These are phyloP conservation scores for Drosophila sp. DNA, from an alignment of 1,140 invertebrate species.

Conservation along the genomic window DNA sequence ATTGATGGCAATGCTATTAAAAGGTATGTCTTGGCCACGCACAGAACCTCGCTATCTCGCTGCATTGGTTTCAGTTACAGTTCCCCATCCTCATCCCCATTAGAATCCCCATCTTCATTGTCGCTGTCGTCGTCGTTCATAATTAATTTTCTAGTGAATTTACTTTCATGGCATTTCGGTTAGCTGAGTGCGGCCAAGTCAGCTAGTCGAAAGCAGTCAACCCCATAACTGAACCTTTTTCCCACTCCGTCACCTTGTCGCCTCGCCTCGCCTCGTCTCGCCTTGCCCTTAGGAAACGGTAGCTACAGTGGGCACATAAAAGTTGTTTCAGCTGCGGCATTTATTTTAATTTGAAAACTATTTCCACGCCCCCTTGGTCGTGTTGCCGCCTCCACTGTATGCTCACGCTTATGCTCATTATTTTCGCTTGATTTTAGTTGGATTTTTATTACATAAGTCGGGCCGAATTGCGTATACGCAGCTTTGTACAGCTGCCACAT, in stretches of 20 bases:
- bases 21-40: constrained; percentile 63
- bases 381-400: constrained; percentile 8
- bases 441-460: constrained; percentile 76
- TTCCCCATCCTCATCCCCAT: constrained; percentile 10
- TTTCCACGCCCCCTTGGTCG: constrained; percentile 48
- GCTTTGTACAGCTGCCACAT: constrained; percentile 41
- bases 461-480: constrained; percentile 75
- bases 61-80: constrained; percentile 64
- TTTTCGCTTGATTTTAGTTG: constrained; percentile 76
- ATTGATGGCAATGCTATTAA: constrained; percentile 82
- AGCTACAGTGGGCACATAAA: constrained; percentile 66
- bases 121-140: constrained; percentile 65
- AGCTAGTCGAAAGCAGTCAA: constrained; percentile 8
- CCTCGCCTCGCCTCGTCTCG: not conserved
- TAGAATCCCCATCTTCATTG: constrained; percentile 25
- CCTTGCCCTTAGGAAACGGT: not conserved
- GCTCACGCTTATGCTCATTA: constrained; percentile 69
- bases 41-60: constrained; percentile 28
- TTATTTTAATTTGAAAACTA: constrained; percentile 84
- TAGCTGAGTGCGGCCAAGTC: constrained; percentile 61
- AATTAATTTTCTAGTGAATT: constrained; percentile 84
- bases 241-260: constrained; percentile 8
- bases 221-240: constrained; percentile 6
- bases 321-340: constrained; percentile 78
- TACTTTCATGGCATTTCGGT: constrained; percentile 79